Evolutionary conservation across 2,888 invertebrate species (phyloP), one percentile per base, ranked within the genome.

Genomic region (Leptinotarsa haldemani): DNA sequence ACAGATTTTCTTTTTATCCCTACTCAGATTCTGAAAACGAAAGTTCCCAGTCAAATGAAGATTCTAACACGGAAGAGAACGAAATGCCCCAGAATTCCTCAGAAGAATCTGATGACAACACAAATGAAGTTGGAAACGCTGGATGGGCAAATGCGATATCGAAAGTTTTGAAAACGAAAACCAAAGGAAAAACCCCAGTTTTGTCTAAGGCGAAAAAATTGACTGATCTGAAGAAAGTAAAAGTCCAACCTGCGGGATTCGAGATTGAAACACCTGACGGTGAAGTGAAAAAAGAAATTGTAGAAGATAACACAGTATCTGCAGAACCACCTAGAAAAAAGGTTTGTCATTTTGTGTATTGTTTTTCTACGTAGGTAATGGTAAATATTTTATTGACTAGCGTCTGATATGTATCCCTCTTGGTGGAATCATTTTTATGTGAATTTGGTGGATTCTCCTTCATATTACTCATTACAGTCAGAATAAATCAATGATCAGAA

Each of bases 101-200:
- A 5, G 61, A 61, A 40, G 25, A 20, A 58, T 74, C 74, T 68
- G 66, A 77, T 68, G 78, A 80, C 20, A 80, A 80, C 25, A 78
- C 80, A 64, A 75, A 76, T 74, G 78, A 69, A 13, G 67, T 77
- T 73, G 89, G 89, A 0, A 94, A 94, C 85, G 88, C 90, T 77
- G 94, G 93, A 3, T 96, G 95, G 95, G 95, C 94, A 2, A 93
- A 95, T 87, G 95, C 94, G 0, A 92, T 96, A 84, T 89, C 92
- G 9, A 95, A 95, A 87, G 94, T 96, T 78, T 88, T 96, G 30
- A 91, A 90, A 74, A 91, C 93, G 1, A 93, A 91, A 46, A 94
- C 94, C 84, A 93, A 94, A 0, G 93, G 93, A 86, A 90, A 91
- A 58, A 94, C 94, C 81, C 87, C 94, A 70, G 94, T 95, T 0